Base-by-base conservation (phyloP, 1,140 invertebrate species). In the Mizuhopecten yessoensis region DNA sequence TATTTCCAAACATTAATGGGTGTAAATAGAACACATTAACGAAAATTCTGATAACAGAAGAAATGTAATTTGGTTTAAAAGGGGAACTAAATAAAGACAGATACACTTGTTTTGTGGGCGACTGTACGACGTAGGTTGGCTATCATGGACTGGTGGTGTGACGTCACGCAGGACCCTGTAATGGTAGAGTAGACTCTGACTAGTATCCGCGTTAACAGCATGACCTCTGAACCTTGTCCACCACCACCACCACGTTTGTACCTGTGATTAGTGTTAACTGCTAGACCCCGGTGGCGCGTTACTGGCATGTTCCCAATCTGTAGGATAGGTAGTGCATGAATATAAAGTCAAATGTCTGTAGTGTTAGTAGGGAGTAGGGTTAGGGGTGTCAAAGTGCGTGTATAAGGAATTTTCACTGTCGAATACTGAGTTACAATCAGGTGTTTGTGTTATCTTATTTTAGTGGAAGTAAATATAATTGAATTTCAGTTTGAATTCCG, bases 131-230 rank as follows among this genome's bases (percentile, higher is more conserved):
- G n/a, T 29, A 2, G 42, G 42, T 45, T 17, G 42, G 17, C 57
- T 75, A 75, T 75, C 57, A 75, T 75, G 57, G 57, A 75, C 23
- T 75, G 57, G n/a, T 75, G 57, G 57, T 29, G 57, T 75, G 57
- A 75, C 57, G 57, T 75, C 57, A 75, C 57, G 17, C 57, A 75
- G n/a, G 57, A 75, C 23, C 57, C 57, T 75, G 57, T 29, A 29
- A 75, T 29, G 57, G 57, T 75, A 75, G 57, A 75, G 57, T 75
- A 75, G 57, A 75, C n/a, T 75, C 57, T 75, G 57, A 75, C 57
- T 75, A 75, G 57, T 75, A 29, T 75, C 57, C 57, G 57, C 29
- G 23, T 75, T 75, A 75, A 75, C 57, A 75, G 57, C 57, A 75
- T 75, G 57, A 29, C 57, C 57, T 29, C n/a, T n/a, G n/a, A n/a